phyloP scores from a whole-genome alignment of 2,113 vertebrate genomes.

The Corythornis vintsioides region DNA sequence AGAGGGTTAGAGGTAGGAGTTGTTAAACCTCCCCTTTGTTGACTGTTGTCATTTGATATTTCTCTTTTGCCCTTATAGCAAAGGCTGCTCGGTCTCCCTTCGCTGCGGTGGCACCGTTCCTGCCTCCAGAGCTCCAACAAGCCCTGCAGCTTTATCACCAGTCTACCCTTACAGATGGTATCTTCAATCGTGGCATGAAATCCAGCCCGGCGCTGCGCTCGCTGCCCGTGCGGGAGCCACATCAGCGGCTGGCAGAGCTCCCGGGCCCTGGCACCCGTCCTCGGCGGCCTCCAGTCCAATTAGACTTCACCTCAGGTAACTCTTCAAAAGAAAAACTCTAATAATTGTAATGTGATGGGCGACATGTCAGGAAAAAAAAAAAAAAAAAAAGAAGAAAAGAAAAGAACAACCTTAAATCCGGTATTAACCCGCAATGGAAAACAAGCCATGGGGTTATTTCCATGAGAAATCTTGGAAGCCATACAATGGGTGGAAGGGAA shows the following conservation, averaged over 20 bases:
- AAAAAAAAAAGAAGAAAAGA: slow-evolving; percentile 37
- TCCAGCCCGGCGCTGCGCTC: neutral
- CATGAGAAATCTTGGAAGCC: slow-evolving; percentile 68
- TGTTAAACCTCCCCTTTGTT: slow-evolving; percentile 24
- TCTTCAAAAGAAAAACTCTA: slow-evolving; percentile 70
- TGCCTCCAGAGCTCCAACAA: slow-evolving; percentile 47
- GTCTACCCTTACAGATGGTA: neutral
- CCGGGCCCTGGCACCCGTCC: slow-evolving; percentile 57
- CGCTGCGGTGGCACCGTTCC: slow-evolving; percentile 37
- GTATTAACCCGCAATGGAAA: slow-evolving; percentile 65
- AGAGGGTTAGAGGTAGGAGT: neutral
- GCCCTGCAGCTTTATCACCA: slow-evolving; percentile 28
- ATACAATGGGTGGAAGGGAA: slow-evolving; percentile 42
- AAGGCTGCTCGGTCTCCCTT: slow-evolving; percentile 16
- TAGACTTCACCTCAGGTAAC: slow-evolving; percentile 77
- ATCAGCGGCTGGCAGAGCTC: slow-evolving; percentile 10
- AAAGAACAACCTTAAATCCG: slow-evolving; percentile 52
- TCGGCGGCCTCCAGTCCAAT: slow-evolving; percentile 35
- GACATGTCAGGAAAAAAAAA: slow-evolving; percentile 50
- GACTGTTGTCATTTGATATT: slow-evolving; percentile 52
- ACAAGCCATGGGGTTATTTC: slow-evolving; percentile 72
- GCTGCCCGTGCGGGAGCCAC: neutral
- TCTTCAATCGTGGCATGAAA: slow-evolving; percentile 60
- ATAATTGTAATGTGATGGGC: slow-evolving; percentile 71
- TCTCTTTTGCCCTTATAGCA: neutral